A percentile compares a stretch with the other conserved stretches of the same genome.
Evolutionary conservation across 2,888 invertebrate species (phyloP).

Genomic region (Diarsia brunnea): DNA sequence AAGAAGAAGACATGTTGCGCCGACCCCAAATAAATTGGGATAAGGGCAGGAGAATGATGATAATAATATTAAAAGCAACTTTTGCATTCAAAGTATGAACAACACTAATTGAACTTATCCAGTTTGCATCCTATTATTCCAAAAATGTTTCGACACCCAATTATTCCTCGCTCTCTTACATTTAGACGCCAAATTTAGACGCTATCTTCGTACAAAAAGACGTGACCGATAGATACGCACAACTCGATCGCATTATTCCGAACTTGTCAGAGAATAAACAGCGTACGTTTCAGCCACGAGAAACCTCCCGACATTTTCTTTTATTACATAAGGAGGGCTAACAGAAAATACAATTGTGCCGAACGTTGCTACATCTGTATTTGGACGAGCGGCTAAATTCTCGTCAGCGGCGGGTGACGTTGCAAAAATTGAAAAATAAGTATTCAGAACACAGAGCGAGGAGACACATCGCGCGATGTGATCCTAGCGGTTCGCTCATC

Average conservation of each 20-base stretch:
- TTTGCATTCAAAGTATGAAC: not conserved
- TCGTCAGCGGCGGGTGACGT: constrained; percentile 67
- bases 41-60: no score
- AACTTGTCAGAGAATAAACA: constrained; percentile 55
- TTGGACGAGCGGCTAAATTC: constrained; percentile 70
- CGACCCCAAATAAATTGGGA: no score
- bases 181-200: constrained; percentile 20
- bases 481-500: constrained; percentile 66
- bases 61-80: not conserved
- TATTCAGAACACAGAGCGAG: constrained; percentile 77
- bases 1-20: no score
- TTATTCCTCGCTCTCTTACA: not conserved
- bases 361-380: constrained; percentile 59
- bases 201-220: constrained; percentile 16
- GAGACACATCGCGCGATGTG: constrained; percentile 70
- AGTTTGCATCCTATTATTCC: not conserved
- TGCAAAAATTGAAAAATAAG: constrained; percentile 84
- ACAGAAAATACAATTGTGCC: constrained; percentile 64
- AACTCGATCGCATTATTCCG: constrained; percentile 44
- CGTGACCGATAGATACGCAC: constrained; percentile 45
- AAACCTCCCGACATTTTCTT: constrained; percentile 41
- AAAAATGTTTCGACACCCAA: not conserved
- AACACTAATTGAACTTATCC: not conserved
- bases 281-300: constrained; percentile 50
- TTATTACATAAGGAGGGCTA: constrained; percentile 58